These are phyloP conservation scores for Aphidius colemani DNA, from an alignment of 2,888 invertebrate species.

Conservation along the genomic window DNA sequence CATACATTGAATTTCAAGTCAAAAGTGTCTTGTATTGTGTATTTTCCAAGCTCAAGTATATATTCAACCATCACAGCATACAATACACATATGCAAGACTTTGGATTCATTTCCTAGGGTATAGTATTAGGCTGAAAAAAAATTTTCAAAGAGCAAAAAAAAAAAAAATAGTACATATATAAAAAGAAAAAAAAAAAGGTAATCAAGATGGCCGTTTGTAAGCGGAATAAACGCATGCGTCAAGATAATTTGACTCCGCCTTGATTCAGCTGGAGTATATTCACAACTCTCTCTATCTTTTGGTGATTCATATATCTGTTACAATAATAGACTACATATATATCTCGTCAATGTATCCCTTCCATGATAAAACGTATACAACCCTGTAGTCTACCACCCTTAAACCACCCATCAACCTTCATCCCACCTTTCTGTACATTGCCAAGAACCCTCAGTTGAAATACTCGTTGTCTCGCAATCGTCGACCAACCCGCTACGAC, in stretches of 20 bases:
- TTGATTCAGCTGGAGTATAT: conserved; percentile 5
- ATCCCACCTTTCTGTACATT: too few relatives aligned
- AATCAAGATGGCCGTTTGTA: conserved; percentile 52
- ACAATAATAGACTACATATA: too few relatives aligned
- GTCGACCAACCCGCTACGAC: too few relatives aligned
- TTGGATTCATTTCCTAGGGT: too few relatives aligned
- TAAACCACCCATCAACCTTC: conserved; percentile 10
- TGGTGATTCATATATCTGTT: background rate
- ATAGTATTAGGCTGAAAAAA: conserved; percentile 12
- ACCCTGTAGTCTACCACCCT: conserved; percentile 13
- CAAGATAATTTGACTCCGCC: conserved; percentile 37
- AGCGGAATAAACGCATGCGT: conserved; percentile 46
- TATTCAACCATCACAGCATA: conserved; percentile 1
- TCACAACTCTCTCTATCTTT: conserved; percentile 20
- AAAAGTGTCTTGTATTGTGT: too few relatives aligned
- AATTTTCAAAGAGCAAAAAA: conserved; percentile 15
- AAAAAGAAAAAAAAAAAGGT: conserved; percentile 7
- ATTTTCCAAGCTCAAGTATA: background rate
- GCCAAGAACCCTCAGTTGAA: too few relatives aligned
- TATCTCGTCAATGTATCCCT: too few relatives aligned
- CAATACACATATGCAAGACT: too few relatives aligned
- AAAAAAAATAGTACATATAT: background rate
- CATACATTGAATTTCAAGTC: too few relatives aligned
- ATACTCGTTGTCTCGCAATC: too few relatives aligned
- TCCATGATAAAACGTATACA: too few relatives aligned